Base-by-base conservation (phyloP, 2,797 vertebrate genomes). In the Decapterus maruadsi region DNA sequence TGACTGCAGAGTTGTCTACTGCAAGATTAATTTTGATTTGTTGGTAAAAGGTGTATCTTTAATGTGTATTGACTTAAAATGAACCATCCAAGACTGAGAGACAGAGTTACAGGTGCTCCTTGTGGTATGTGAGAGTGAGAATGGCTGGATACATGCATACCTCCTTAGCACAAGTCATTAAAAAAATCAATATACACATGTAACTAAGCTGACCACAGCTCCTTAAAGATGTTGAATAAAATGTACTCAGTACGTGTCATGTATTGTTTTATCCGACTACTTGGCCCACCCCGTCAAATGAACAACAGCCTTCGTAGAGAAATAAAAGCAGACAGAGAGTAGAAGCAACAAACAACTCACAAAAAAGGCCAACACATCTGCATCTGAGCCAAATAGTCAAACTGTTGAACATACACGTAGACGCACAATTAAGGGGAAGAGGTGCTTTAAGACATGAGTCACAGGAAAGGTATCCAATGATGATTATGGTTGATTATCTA, bases 341-440 rank as follows among this genome's bases (percentile, higher is more conserved):
- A 26, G 43, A 74, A 60, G 75, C 38, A 56, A 82, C 70, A 83
- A 78, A 89, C 68, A 80, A 82, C 72, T 84, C 85, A 87, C 87
- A 88, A 89, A 81, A 73, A 83, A 87, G 83, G 70, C 53, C 80
- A 78, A 88, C 79, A 83, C 82, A 87, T 77, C 81, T 85, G 85
- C 82, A 65, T 86, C 72, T 17, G 64, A 45, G 76, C 78, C 74
- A 75, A 83, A 74, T 75, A 54, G 57, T 46, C 59, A 29, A 59
- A 63, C 7, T 19, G 40, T 51, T 42, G 36, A 53, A 84, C 60
- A 62, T 11, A 63, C 69, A 77, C 19, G 8, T 22, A 59, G 48
- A 72, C 26, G 46, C 57, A 73, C 46, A 79, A 77, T 75, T 78
- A 65, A 10, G 38, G 20, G 20, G 26, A 26, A 66, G 22, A 43